Base-by-base conservation (phyloP, 1,140 invertebrate species). In the Babylonia areolata region DNA sequence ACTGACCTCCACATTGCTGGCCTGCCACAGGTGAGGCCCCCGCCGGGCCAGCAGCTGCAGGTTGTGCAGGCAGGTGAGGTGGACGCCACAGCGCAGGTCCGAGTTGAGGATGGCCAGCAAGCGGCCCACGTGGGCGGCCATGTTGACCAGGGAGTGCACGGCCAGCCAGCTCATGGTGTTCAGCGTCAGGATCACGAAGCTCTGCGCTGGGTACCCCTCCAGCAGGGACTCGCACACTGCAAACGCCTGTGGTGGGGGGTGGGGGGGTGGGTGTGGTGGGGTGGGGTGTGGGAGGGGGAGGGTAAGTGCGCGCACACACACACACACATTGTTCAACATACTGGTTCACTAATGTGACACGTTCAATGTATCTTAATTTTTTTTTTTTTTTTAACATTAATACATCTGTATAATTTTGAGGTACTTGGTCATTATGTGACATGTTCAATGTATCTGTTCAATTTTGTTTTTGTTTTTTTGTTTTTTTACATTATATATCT, bases 111-210 rank as follows among this genome's bases (percentile, higher is more conserved):
- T 95, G 23, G 94, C 92, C 51, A 96, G 92, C 37, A 97, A 90
- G 54, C 96, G 93, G 77, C 94, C 90, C 3, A 96, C 95, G 95
- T 96, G 98, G 89, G 96, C 96, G 15, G 97, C 97, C 77, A 99
- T 97, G 94, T 98, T 97, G 1, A 98, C 96, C 17, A 99, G 95
- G n/a, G 98, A 98, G 37, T 97, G 96, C 2, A 96, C 96, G 31
- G 98, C 97, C 39, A 99, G 95, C 84, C 97, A 96, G 1, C 98
- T 99, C 40, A 99, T 95, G 0, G 98, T 97, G 89, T 97, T 96
- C 20, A 99, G 95, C 78, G 97, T 98, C 6, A 97, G 96, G 28
- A 97, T 95, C 0, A 98, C 97, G 40, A 99, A 98, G 93, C 97
- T 97, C 86, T 97, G 96, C 5, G 95, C 94, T 17, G 98, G 98